Base-by-base conservation (phyloP, 2,888 invertebrate genomes). In the Aromia moschata region DNA sequence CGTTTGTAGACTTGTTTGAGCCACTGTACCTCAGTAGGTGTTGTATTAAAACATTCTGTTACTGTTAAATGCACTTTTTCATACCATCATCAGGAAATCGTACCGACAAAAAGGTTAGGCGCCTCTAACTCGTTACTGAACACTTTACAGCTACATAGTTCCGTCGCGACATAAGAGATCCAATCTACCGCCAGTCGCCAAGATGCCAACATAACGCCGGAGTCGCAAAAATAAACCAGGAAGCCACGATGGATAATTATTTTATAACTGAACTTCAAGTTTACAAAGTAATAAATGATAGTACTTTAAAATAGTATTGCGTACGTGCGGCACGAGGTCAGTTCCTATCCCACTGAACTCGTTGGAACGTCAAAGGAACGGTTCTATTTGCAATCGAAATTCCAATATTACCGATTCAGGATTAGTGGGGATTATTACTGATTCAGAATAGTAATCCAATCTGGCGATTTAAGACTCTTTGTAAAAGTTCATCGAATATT, bases 121-220 rank as follows among this genome's bases (percentile, higher is more conserved):
- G 38, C 38, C 38, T 7, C 3, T n/a, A 5, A 2, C 5, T 7
- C n/a, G 33, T 11, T 7, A 33, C 33, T 10, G 33, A 10, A 33
- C n/a, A 10, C 7, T 33, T 33, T 33, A 25, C 25, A 25, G 25
- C 9, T 33, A 33, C 33, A 33, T 7, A n/a, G n/a, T 10, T 25
- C 5, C 12, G 45, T 31, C 31, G 45, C 30, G 45, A 31, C 45
- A 31, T 45, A 7, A 31, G 9, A 31, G 31, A 2, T 1, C 9
- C 45, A 14, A 16, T 16, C 10, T 16, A 45, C 31, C 15, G 31
- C 15, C 31, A 45, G 45, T 45, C 31, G 45, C 45, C 31, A 31
- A n/a, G 31, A 1, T 31, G 10, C 25, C 15, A 45, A 12, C n/a
- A n/a, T n/a, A n/a, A n/a, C 16, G n/a, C 18, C 10, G 7, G n/a